Evolutionary conservation across 2,888 invertebrate species (phyloP).

Genomic region (Julus scanicus): DNA sequence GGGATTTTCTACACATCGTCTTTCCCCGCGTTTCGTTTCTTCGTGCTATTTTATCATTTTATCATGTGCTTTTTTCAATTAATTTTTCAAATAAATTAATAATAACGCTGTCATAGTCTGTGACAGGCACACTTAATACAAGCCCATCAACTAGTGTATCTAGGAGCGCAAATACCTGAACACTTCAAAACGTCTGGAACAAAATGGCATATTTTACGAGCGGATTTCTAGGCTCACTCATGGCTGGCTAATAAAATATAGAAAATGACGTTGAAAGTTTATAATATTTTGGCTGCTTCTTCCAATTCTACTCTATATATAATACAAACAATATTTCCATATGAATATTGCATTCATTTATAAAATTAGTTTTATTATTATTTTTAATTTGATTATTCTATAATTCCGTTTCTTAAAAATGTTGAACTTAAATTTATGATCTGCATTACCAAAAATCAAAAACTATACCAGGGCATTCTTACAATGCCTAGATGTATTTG

Average conservation of each 20-base stretch:
- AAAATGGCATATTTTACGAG: neutral
- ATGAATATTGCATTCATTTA: no score
- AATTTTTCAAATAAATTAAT: constrained; percentile 40
- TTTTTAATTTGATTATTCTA: no score
- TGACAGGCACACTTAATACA: neutral
- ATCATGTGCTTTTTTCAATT: neutral
- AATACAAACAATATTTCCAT: no score
- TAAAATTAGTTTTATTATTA: no score
- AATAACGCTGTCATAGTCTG: neutral
- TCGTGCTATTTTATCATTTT: neutral
- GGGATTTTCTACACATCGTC: neutral
- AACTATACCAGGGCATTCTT: neutral
- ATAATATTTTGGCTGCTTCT: no score
- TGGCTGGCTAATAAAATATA: no score
- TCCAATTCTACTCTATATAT: no score
- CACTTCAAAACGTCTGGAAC: neutral
- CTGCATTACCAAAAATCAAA: no score
- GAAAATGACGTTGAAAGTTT: no score
- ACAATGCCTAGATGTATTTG: neutral
- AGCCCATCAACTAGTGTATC: neutral
- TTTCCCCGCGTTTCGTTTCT: neutral
- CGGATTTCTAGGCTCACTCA: no score
- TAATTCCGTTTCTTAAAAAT: no score
- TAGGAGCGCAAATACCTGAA: neutral
- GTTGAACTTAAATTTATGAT: no score